Base-by-base conservation (phyloP, 2,797 vertebrate genomes). In the Phoebastria nigripes region DNA sequence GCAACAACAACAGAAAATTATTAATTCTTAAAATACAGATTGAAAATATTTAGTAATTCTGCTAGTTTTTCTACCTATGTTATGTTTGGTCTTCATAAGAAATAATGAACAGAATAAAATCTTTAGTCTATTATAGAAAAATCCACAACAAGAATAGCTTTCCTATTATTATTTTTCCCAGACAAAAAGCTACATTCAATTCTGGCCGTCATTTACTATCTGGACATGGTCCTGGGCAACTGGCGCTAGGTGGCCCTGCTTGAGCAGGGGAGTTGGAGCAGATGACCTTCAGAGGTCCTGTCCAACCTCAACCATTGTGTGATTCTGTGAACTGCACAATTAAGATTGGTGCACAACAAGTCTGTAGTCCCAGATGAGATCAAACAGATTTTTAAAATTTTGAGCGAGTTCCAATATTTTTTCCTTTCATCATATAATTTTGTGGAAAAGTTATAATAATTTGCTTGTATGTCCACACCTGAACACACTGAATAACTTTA, bases 401-500 rank as follows among this genome's bases (percentile, higher is more conserved):
- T 17, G 14, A 77, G 18, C 19, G 71, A 71, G 29, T 28, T 74
- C 12, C 33, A 11, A 1, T 46, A 4, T 62, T 58, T 85, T 82
- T 86, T 21, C 3, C 10, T 28, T 42, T 81, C n/a, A n/a, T 63
- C 18, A 12, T 37, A 39, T 33, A 3, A 33, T 21, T 91, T 89
- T n/a, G 37, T 69, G 42, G 20, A 69, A 85, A 80, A 85, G 7
- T 41, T 80, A 9, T 9, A 65, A 42, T 25, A 54, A 49, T 31
- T 18, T 87, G 17, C 25, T 80, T 54, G 3, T 12, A 18, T 47
- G 24, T 13, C 24, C 15, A 17, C 16, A 77, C 11, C 47, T 37
- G 9, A 46, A 37, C 11, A 55, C 0, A 0, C 0, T 62, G 31
- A 76, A 46, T 54, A 80, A 62, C 39, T 61, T 51, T 2, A 49